These are phyloP conservation scores for Xanthia togata DNA, from an alignment of 2,888 invertebrate species.

Conservation along the genomic window DNA sequence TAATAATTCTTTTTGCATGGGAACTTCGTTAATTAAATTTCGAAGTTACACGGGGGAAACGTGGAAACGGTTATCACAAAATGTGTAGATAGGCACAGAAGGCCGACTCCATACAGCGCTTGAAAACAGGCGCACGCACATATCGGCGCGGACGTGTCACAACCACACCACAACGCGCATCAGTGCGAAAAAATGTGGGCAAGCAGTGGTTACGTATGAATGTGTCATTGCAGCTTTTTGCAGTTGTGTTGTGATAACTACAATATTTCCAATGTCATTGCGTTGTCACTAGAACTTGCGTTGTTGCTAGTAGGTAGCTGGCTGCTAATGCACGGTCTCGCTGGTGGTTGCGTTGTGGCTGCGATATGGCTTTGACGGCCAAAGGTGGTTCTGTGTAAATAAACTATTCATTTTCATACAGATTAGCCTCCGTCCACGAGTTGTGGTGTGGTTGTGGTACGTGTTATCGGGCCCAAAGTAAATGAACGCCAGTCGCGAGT, in stretches of 20 bases:
- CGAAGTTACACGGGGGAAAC: conserved; percentile 33
- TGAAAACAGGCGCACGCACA: neutral
- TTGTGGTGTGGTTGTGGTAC: neutral
- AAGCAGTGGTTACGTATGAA: neutral
- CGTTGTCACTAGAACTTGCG: too few species aligned
- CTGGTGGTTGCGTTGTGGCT: neutral
- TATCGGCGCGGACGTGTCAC: neutral
- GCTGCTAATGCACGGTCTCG: too few species aligned
- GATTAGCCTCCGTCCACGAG: neutral
- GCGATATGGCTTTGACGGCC: neutral
- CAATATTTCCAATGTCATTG: neutral
- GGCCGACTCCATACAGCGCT: neutral
- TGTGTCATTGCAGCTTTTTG: neutral
- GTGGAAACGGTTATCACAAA: conserved; percentile 29
- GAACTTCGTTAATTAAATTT: conserved; percentile 57
- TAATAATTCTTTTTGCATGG: conserved; percentile 25
- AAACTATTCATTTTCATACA: neutral
- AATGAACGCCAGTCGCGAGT: neutral
- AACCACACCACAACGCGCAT: neutral
- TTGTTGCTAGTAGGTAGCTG: neutral
- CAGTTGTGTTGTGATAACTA: neutral
- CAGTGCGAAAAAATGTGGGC: neutral
- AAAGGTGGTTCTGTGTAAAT: neutral
- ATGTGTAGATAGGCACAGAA: conserved; percentile 16
- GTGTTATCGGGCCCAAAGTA: neutral